A percentile compares a stretch with the other conserved stretches of the same genome.
Evolutionary conservation across 1,140 invertebrate species (phyloP).

Genomic region (Drosophila burlai): DNA sequence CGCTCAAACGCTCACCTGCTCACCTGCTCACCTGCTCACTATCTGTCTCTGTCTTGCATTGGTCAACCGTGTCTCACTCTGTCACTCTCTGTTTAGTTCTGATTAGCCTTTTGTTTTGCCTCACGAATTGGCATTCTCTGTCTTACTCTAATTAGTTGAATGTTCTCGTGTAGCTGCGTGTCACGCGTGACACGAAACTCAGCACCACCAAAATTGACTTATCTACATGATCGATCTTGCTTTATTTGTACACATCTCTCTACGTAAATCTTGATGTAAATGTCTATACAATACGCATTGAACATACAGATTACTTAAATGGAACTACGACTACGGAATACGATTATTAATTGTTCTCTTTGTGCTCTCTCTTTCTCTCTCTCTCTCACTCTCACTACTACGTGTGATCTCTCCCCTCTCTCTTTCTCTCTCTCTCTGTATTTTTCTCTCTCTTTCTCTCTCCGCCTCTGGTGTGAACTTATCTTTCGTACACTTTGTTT

Average conservation of each 20-base stretch:
- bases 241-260: conserved; percentile 40
- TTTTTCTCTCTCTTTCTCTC: conserved; percentile 14
- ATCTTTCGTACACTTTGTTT: conserved; percentile 51
- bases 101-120: conserved; percentile 36
- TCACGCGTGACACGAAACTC: conserved; percentile 20
- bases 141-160: conserved; percentile 55
- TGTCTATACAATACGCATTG: conserved; percentile 55
- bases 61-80: conserved; percentile 45
- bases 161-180: conserved; percentile 38
- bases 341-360: conserved; percentile 51
- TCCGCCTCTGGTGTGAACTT: conserved; percentile 34
- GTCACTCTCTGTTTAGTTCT: conserved; percentile 45
- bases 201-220: conserved; percentile 38
- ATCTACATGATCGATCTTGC: conserved; percentile 29
- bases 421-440: conserved; percentile 15
- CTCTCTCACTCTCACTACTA: conserved; percentile 20
- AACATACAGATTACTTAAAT: conserved; percentile 48
- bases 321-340: conserved; percentile 31
- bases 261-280: conserved; percentile 58
- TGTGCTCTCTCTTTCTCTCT: conserved; percentile 40
- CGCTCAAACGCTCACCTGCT: conserved; percentile 10
- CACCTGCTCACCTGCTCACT: not conserved
- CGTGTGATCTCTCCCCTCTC: conserved; percentile 12
- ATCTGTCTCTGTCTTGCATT: conserved; percentile 35
- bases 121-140: conserved; percentile 51